Base-by-base conservation (phyloP, 1,140 invertebrate species). In the Sitodiplosis mosellana region DNA sequence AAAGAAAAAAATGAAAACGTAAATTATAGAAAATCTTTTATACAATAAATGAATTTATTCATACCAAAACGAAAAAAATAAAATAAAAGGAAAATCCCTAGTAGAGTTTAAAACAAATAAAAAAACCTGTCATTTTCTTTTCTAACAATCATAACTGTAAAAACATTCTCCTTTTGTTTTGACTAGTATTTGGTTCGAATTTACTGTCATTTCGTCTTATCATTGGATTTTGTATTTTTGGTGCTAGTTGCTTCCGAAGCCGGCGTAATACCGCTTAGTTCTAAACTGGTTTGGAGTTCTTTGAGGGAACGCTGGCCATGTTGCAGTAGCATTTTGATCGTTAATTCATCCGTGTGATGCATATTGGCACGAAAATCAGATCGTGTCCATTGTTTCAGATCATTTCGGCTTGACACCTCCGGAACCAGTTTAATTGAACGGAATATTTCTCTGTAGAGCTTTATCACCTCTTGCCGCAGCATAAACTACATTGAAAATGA, bases 391-490 rank as follows among this genome's bases (percentile, higher is more conserved):
- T 77, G 64, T 48, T 64, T 72, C 19, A 86, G 61, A 55, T 85
- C 80, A 10, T 62, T 53, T 53, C 70, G 68, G 47, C 77, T 77
- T 1, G 54, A 59, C 54, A 74, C 61, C 60, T 83, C 75, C 2
- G 78, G 74, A 8, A 86, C 73, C 59, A 77, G 60, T 52, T 67
- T 69, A 47, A 81, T 72, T 17, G 77, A 71, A 46, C 74, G 70
- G 49, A 84, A 74, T 48, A 86, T 78, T 36, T 77, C 72, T 50
- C 77, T 66, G 55, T 86, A 87, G 1, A 85, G 59, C 56, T 78
- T 79, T n/a, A 83, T 58, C 2, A 86, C 82, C 64, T 84, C 75
- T 65, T 78, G 74, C 40, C 78, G 71, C 19, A 83, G 61, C 56
- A 87, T 72, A 65, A 87, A 86, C 82, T 86, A 56, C 21, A 60